These are phyloP conservation scores for Cyrtonyx montezumae DNA, from an alignment of 2,113 vertebrate species.

Conservation along the genomic window DNA sequence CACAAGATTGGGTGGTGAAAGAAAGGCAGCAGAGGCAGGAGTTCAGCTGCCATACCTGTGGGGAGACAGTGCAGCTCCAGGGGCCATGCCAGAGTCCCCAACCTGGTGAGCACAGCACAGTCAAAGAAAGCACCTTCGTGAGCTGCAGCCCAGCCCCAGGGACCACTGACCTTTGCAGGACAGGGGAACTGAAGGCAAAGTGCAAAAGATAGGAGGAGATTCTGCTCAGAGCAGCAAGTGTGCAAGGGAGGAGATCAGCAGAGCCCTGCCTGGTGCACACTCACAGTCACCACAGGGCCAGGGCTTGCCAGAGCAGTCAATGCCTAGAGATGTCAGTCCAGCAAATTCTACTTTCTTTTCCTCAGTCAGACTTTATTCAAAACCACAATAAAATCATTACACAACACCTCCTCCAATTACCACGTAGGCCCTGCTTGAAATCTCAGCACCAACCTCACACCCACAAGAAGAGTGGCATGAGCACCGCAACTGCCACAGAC, in stretches of 20 bases:
- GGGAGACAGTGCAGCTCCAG: accelerated
- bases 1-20: not conserved
- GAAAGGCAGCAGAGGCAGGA: not conserved
- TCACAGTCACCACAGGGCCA: not conserved
- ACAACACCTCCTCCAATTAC: not conserved
- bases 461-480: accelerated
- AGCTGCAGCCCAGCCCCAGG: not conserved
- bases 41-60: accelerated
- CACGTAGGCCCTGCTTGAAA: not conserved
- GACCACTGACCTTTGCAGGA: not conserved
- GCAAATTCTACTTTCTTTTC: constrained; percentile 26
- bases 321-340: constrained; percentile 24
- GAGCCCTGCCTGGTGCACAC: constrained; percentile 3
- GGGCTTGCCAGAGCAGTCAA: not conserved
- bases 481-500: not conserved
- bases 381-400: not conserved
- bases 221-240: not conserved
- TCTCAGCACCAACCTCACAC: not conserved
- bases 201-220: not conserved
- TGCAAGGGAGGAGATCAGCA: not conserved
- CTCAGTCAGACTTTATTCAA: not conserved
- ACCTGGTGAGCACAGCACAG: not conserved
- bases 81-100: accelerated
- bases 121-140: not conserved
- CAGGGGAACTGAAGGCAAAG: accelerated